Base-by-base conservation (phyloP, 2,888 invertebrate species). In the Campoplex capitator region DNA sequence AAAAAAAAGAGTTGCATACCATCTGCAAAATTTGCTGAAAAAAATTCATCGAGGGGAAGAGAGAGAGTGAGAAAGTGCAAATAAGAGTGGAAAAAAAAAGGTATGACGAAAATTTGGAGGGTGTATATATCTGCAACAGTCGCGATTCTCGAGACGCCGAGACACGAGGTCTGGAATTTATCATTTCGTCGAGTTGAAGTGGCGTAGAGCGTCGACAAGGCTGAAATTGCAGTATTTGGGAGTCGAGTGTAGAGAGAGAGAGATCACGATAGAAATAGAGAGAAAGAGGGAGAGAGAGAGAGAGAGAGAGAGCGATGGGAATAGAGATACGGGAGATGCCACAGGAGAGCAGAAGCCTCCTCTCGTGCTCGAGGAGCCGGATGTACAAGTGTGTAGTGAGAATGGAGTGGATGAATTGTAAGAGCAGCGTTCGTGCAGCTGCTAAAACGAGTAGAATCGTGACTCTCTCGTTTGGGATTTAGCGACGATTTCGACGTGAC, bases 151-250 rank as follows among this genome's bases (percentile, higher is more conserved):
- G 74, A 79, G 86, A 75, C 38, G 68, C 48, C 32, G 35, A 70
- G 68, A 86, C 87, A 90, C 88, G 91, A 90, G 89, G 86, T 90
- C 88, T 88, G 90, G 91, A 92, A 93, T 93, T 93, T 92, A 93
- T 93, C 92, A 93, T 93, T 92, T 92, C 70, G 90, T 90, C 75
- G 82, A 89, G 91, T 88, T 91, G 89, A 91, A 91, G 92, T 91
- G 89, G 90, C 89, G 90, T 88, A 58, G 74, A 89, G 89, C 89
- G 90, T 90, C 91, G 91, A 92, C 92, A 90, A 92, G 91, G 91
- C 91, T 92, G 93, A 93, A 93, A 93, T 92, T 92, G 93, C 92
- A 92, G 92, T 92, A 93, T 93, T 93, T 90, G 91, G 91, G 90
- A 92, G 91, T 92, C 90, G 92, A 92, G 92, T 90, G 91, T 80